Evolutionary conservation across 2,113 vertebrate genomes (phyloP), one percentile per base, ranked within the genome.

Genomic region (Motacilla alba): DNA sequence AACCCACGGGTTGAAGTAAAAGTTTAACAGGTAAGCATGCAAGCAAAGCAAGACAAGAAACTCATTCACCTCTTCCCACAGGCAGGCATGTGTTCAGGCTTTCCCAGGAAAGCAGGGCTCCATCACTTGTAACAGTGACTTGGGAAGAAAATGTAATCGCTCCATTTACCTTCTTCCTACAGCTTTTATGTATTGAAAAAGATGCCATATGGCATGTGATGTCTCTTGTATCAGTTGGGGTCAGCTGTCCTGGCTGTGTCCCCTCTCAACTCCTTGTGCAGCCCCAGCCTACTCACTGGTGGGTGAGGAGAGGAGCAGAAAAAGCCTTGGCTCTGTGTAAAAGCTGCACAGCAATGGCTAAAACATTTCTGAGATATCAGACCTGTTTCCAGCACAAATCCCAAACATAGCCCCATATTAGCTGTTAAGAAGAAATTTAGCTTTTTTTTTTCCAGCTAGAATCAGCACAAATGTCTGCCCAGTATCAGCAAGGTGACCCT

Each of bases 251-350:
- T 1, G 5, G 6, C 15, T 77, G 21, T 68, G 21, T 33, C 30
- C 22, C 21, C 24, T 30, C 52, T 19, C 33, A 41, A 0, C 4
- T 66, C 33, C 21, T 62, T 50, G 8, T 43, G 39, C 20, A 41
- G 1, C 16, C 10, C 4, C n/a, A 43, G 11, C 26, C 31, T 69
- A 5, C 39, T 24, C 0, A 0, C 22, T 73, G 28, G 7, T 50
- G 13, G 9, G 11, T 23, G 43, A 15, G 8, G 3, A 39, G 62
- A 79, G 50, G 7, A 31, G 13, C 43, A 69, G 39, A 64, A 55
- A 49, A 69, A 16, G 2, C 21, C 9, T 31, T 53, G 44, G 6
- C 13, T 15, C 46, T 64, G 4, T 64, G 13, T 12, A 53, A 53
- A 27, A 15, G 5, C 30, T 62, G 9, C 22, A 27, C 19, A 75